These are phyloP conservation scores for Lateolabrax maculatus DNA, from an alignment of 2,797 vertebrate genomes.

Conservation along the genomic window DNA sequence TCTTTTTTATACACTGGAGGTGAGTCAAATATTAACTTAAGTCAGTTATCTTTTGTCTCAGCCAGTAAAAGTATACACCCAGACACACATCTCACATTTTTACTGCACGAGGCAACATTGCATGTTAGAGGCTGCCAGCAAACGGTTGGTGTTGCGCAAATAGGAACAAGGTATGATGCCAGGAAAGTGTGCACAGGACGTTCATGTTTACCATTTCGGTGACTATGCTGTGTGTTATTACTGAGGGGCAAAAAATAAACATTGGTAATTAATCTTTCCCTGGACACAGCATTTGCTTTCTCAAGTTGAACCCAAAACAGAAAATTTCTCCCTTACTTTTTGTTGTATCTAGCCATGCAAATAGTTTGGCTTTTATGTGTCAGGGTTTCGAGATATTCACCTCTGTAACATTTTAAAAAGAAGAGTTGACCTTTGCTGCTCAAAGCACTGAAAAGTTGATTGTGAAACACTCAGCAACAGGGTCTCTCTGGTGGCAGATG, in stretches of 20 bases:
- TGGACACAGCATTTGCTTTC: not conserved
- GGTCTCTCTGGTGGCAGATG: not conserved
- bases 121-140: not conserved
- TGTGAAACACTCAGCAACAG: not conserved
- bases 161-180: not conserved
- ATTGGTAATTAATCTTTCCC: not conserved
- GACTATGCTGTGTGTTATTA: not conserved
- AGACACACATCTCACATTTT: not conserved
- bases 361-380: not conserved
- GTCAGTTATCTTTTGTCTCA: not conserved
- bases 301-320: not conserved
- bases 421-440: not conserved
- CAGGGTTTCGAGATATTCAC: not conserved
- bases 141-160: not conserved
- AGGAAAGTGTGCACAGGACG: not conserved
- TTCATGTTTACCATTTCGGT: not conserved
- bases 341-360: not conserved
- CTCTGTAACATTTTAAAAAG: not conserved
- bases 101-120: not conserved
- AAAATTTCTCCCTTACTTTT: too few relatives aligned
- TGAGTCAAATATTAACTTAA: conserved; percentile 76
- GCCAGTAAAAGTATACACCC: not conserved
- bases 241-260: not conserved
- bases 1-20: conserved; percentile 99
- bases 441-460: not conserved